Conservation (phyloP, 2,113 vertebrate species). For the Daboia siamensis region DNA sequence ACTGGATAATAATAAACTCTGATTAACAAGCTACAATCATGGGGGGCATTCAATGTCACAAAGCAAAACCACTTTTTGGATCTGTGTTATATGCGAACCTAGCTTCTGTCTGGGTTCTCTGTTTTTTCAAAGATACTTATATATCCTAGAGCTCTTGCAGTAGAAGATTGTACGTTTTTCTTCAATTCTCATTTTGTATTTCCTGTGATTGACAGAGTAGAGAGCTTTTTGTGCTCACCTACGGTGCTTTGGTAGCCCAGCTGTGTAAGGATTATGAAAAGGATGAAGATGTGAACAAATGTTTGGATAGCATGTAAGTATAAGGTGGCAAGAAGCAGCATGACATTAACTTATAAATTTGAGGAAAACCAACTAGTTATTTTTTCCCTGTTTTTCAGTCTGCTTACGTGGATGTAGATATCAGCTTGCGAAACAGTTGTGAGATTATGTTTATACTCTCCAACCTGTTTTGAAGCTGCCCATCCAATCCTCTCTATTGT, state of each 20-base stretch:
- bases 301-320: slow-evolving; percentile 79
- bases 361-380: background rate
- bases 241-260: slow-evolving; percentile 78
- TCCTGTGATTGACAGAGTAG: slow-evolving; percentile 66
- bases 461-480: background rate
- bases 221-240: slow-evolving; percentile 79
- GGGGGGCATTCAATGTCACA: background rate
- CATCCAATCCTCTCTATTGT: background rate
- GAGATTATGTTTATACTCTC: background rate
- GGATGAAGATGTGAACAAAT: slow-evolving; percentile 80
- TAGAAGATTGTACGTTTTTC: background rate
- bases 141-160: no score
- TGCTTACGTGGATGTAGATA: background rate
- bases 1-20: background rate
- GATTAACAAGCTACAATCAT: background rate
- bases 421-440: background rate
- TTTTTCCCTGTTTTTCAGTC: background rate
- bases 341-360: background rate
- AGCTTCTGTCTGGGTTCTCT: background rate
- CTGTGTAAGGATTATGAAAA: slow-evolving; percentile 79
- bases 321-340: background rate
- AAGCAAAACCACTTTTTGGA: background rate
- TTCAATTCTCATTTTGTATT: background rate
- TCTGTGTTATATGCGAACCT: background rate
- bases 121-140: background rate